phyloP scores from a whole-genome alignment of 1,140 invertebrate genomes.

The Aphidius gifuensis region DNA sequence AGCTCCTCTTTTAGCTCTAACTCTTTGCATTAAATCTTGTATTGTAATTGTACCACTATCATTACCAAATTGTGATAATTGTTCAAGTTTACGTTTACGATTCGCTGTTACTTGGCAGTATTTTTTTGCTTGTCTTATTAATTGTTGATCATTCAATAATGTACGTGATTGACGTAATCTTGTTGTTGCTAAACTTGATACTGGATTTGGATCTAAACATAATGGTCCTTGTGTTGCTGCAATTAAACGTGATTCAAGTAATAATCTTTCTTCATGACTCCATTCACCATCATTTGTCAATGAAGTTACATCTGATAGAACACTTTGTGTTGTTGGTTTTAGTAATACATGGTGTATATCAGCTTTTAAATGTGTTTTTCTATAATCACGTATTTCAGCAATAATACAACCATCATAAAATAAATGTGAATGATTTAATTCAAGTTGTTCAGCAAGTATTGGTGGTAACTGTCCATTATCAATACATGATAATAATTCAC shows the following conservation, averaged over 20 bases:
- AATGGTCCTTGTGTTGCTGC: slow-evolving; percentile 79
- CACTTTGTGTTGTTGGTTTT: slow-evolving; percentile 80
- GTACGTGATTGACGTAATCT: slow-evolving; percentile 71
- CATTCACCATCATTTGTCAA: slow-evolving; percentile 67
- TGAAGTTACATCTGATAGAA: slow-evolving; percentile 71
- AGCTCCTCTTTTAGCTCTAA: too few species aligned
- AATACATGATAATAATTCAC: slow-evolving; percentile 72
- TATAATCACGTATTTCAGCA: slow-evolving; percentile 84
- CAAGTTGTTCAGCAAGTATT: slow-evolving; percentile 78
- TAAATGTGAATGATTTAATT: slow-evolving; percentile 73
- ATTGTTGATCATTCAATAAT: slow-evolving; percentile 69
- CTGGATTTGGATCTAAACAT: slow-evolving; percentile 81
- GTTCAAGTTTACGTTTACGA: slow-evolving; percentile 82
- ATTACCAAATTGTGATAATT: slow-evolving; percentile 63
- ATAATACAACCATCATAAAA: slow-evolving; percentile 92
- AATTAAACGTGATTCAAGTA: slow-evolving; percentile 79
- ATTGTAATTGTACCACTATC: slow-evolving; percentile 57
- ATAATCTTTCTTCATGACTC: slow-evolving; percentile 74
- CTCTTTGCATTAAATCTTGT: slow-evolving; percentile 60
- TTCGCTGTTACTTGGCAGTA: slow-evolving; percentile 78
- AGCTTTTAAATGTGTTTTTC: slow-evolving; percentile 69
- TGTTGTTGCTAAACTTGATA: slow-evolving; percentile 71
- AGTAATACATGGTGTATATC: slow-evolving; percentile 83
- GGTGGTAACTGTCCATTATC: slow-evolving; percentile 85
- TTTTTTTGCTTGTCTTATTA: slow-evolving; percentile 71